Base-by-base conservation (phyloP, 2,797 vertebrate species). In the Pangasius djambal region DNA sequence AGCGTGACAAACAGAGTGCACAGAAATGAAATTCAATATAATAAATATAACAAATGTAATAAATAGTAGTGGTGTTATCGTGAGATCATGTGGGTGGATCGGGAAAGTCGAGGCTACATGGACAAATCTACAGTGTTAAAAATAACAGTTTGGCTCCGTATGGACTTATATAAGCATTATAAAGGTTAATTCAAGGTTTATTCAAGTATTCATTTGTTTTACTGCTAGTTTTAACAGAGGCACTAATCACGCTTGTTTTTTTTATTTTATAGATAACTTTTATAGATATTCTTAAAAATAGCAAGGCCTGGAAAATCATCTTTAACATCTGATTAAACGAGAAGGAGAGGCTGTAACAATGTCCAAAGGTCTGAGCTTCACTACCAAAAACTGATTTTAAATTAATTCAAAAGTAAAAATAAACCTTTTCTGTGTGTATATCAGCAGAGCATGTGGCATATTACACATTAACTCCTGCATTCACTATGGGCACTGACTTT, bases 41-140 rank as follows among this genome's bases (percentile, higher is more conserved):
- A 63, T 84, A 67, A 65, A 50, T 50, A n/a, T 4, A 79, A 52
- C 28, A 55, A 31, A 31, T 79, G 20, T 18, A 57, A 59, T 22
- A 81, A 81, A 59, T 34, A 85, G 16, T 1, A 69, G 28, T 8
- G 8, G 37, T 6, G 2, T 16, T 7, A 61, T 44, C 6, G 8
- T 69, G 44, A 52, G 63, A 52, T 85, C 18, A 1, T 67, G 83
- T 85, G 63, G 83, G 83, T 52, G 63, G 83, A 69, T 12, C 28
- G 8, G 63, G 34, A 44, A 65, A 83, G 59, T 83, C 34, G 8
- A 31, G 40, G 74, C 74, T 77, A n/a, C 48, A 10, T 48, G 72
- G 48, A 74, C 37, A 74, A 10, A 78, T 50, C 25, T 52, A 6
- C 48, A n/a, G 50, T 31, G 52, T 34, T 78, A 52, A 79, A 79